phyloP scores from a whole-genome alignment of 2,888 invertebrate genomes.

The Spilosoma lubricipeda region DNA sequence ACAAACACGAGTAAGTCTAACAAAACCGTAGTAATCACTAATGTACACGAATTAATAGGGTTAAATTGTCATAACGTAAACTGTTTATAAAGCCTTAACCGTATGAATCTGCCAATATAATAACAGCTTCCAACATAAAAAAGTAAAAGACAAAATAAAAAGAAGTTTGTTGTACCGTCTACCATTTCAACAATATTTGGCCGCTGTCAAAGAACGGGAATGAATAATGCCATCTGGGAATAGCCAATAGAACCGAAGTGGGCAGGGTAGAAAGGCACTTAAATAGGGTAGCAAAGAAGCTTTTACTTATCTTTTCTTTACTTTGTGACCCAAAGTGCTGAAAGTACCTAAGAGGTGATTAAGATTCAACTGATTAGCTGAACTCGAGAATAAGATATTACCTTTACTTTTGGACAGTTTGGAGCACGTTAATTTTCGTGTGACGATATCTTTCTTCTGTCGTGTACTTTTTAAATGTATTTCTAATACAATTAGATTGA shows the following conservation, averaged over 20 bases:
- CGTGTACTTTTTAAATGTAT: constrained; percentile 2
- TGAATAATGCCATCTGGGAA: constrained; percentile 59
- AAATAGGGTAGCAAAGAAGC: constrained; percentile 51
- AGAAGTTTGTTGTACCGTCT: constrained; percentile 26
- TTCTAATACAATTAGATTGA: neutral
- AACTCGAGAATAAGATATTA: constrained; percentile 63
- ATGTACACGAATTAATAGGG: neutral
- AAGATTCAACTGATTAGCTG: constrained; percentile 66
- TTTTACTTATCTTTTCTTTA: constrained; percentile 61
- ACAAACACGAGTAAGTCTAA: too few relatives aligned
- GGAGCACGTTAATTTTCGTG: constrained; percentile 41
- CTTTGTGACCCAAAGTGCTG: constrained; percentile 55
- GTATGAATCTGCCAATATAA: neutral
- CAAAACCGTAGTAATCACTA: neutral
- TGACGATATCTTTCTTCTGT: constrained; percentile 28
- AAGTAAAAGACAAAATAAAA: neutral
- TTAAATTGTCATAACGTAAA: neutral
- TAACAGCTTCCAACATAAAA: neutral
- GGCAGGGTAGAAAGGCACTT: constrained; percentile 49
- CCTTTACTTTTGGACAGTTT: constrained; percentile 52
- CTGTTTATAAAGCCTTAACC: neutral
- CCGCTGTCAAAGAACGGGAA: constrained; percentile 52
- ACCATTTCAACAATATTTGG: constrained; percentile 34
- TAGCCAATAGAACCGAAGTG: constrained; percentile 50
- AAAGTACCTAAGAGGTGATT: constrained; percentile 64